A percentile compares a stretch with the other conserved stretches of the same genome.
Conservation (phyloP, 2,113 vertebrate species). For the Prunella fulvescens region DNA sequence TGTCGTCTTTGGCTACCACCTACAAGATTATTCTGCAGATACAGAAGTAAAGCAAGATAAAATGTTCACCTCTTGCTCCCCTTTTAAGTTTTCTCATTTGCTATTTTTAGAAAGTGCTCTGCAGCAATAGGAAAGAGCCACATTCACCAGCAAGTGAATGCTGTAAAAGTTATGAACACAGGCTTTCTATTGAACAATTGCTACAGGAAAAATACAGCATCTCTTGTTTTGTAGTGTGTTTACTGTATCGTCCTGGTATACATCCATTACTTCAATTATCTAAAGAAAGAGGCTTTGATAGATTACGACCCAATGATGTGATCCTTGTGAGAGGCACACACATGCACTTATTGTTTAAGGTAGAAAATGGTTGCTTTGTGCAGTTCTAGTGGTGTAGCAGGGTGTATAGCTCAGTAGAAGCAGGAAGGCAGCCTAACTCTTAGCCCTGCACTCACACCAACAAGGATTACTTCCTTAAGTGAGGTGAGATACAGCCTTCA, state of each 20-base stretch:
- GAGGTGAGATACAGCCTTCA: background rate
- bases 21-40: background rate
- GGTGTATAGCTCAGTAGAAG: slow-evolving; percentile 45
- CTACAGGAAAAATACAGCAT: background rate
- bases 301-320: slow-evolving; percentile 25
- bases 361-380: slow-evolving; percentile 64
- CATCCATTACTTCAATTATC: slow-evolving; percentile 58
- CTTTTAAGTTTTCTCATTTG: background rate
- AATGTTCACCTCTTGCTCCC: background rate
- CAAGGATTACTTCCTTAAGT: background rate
- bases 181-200: slow-evolving; percentile 6
- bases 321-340: slow-evolving; percentile 62
- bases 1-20: background rate
- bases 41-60: background rate
- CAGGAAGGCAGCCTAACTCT: background rate
- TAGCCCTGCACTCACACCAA: background rate
- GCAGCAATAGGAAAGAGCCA: background rate
- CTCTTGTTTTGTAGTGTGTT: slow-evolving; percentile 65
- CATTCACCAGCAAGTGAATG: background rate
- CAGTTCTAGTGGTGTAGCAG: background rate
- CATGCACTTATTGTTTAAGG: slow-evolving; percentile 58
- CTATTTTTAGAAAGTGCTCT: background rate
- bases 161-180: background rate
- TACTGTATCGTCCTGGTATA: slow-evolving; percentile 55
- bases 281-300: slow-evolving; percentile 72